Evolutionary conservation across 64 coral and sea anemone genomes (phyloP), one percentile per base, ranked within the genome.

Genomic region (Porites australiensis): DNA sequence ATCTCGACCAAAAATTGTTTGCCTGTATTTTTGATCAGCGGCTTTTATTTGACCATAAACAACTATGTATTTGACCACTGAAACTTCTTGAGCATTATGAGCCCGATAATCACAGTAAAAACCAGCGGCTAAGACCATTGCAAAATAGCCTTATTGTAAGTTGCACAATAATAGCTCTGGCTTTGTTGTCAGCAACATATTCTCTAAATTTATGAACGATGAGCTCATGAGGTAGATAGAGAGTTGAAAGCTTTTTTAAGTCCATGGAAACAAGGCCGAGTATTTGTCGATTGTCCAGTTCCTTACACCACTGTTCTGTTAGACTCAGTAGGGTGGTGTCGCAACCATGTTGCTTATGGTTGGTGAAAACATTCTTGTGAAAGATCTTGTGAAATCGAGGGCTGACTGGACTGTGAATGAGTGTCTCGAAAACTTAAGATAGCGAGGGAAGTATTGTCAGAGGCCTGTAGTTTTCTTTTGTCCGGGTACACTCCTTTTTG

Each of bases 371-470:
- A 18, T 15, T 15, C 64, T 66, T 66, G 15, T 66, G 64, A 18
- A 66, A 18, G 15, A 66, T 66, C 0, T 66, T 66, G 15, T 3
- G 0, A 2, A 66, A 66, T 18, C 64, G 13, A 18, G 64, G 64
- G 15, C 64, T 77, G 27, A 88, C 53, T 79, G 58, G 50, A 16
- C 6, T 16, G 44, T 66, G 59, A 19, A 66, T 18, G 61, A 83
- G 13, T 13, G 47, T 91, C 13, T 86, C 90, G 66, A 86, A 86
- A 2, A 92, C 66, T 67, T 92, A 86, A 4, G 80, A 92, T 19
- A 92, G 13, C 27, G 27, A 37, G 27, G 27, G 27, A 37, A 37
- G 27, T 37, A 37, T 37, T 37, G 1, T 37, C 27, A 73, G 5
- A 67, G 91, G 91, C 16, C 91, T 82, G 53, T 72, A 82, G 18